phyloP scores from a whole-genome alignment of 2,888 invertebrate genomes.

The Ellobium chinense region DNA sequence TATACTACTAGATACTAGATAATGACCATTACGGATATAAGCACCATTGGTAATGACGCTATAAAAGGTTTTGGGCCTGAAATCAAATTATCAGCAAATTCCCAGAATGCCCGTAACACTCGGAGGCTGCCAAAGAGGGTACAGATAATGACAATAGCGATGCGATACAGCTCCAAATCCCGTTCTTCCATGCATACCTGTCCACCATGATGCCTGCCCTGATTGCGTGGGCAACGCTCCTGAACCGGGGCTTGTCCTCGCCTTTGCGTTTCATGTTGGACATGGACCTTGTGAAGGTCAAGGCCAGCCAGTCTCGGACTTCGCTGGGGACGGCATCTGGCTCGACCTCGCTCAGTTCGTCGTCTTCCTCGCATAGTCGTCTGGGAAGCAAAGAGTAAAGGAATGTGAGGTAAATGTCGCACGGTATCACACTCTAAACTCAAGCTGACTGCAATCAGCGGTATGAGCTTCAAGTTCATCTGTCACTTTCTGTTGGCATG shows the following conservation, averaged over 20 bases:
- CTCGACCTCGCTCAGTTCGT: slow-evolving; percentile 96
- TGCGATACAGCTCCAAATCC: neutral
- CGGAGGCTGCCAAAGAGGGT: neutral
- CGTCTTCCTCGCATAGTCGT: slow-evolving; percentile 86
- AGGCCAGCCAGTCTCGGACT: slow-evolving; percentile 97
- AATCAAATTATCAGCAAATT: neutral
- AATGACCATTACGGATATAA: too few species aligned
- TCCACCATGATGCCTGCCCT: slow-evolving; percentile 98
- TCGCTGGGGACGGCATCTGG: slow-evolving; percentile 97
- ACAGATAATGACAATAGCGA: neutral
- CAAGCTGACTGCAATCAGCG: too few species aligned
- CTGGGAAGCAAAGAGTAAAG: slow-evolving; percentile 55
- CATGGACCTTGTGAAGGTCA: slow-evolving; percentile 91
- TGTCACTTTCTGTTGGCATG: too few species aligned
- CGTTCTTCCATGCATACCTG: slow-evolving; percentile 75
- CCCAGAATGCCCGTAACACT: neutral
- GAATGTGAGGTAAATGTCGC: too few species aligned
- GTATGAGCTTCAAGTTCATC: too few species aligned
- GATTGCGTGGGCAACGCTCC: slow-evolving; percentile 97
- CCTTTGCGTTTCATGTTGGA: slow-evolving; percentile 81
- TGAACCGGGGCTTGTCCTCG: slow-evolving; percentile 86
- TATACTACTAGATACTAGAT: too few species aligned
- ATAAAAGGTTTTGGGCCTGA: too few species aligned
- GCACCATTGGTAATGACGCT: too few species aligned
- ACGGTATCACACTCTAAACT: too few species aligned